phyloP scores from a whole-genome alignment of 2,113 vertebrate genomes.

The Poeciliopsis retropinna region DNA sequence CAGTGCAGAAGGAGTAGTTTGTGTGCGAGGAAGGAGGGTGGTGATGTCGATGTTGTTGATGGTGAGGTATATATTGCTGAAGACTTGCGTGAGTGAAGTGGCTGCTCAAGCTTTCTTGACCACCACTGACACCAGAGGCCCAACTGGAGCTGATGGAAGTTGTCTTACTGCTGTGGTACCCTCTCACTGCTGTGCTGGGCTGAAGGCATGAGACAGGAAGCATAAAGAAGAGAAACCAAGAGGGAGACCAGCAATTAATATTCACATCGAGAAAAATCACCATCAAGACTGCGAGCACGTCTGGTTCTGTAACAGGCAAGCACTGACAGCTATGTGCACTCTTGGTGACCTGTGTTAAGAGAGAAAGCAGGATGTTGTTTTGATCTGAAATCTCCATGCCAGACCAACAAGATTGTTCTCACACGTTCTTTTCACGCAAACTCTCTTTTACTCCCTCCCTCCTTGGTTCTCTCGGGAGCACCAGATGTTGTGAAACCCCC shows the following conservation, averaged over 20 bases:
- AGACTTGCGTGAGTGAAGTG: constrained; percentile 81
- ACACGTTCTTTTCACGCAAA: constrained; percentile 49
- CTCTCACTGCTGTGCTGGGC: constrained; percentile 85
- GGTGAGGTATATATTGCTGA: constrained; percentile 80
- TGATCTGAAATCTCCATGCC: constrained; percentile 50
- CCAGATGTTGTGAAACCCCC: constrained; percentile 68
- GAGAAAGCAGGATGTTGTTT: constrained; percentile 32
- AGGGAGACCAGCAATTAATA: constrained; percentile 33
- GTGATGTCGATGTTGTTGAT: constrained; percentile 31
- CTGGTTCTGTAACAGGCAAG: constrained; percentile 24
- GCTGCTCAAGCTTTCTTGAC: constrained; percentile 81
- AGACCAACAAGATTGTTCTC: constrained; percentile 55
- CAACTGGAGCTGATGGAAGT: constrained; percentile 82
- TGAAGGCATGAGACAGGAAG: constrained; percentile 60
- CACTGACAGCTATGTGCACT: constrained; percentile 52
- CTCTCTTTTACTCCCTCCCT: constrained; percentile 27
- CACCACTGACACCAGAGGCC: constrained; percentile 69
- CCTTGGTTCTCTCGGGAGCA: constrained; percentile 15
- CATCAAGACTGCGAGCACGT: constrained; percentile 9
- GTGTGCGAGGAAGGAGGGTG: constrained; percentile 70
- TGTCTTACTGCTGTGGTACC: constrained; percentile 85
- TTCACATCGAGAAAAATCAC: constrained; percentile 30
- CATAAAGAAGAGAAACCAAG: constrained; percentile 3
- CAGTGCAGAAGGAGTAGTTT: constrained; percentile 85
- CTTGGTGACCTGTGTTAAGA: constrained; percentile 53